Base-by-base conservation (phyloP, 2,888 invertebrate genomes). In the Trissoscelio sp. region DNA sequence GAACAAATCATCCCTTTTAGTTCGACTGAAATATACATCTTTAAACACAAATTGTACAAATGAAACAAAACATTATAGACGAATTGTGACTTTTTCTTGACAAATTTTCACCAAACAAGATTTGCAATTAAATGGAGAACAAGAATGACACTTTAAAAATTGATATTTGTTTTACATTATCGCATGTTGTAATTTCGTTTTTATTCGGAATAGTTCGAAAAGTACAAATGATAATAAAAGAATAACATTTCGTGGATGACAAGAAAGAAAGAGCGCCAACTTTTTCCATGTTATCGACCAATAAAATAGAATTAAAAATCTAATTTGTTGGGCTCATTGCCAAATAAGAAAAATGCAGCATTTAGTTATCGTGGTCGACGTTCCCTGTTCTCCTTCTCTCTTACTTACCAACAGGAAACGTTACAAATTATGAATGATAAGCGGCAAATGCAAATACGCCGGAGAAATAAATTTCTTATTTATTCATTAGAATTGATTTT, bases 281-380 rank as follows among this genome's bases (percentile, higher is more conserved):
- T 79, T 79, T 78, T 79, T 72, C 66, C 73, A 44, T 67, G 72
- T 73, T 79, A 79, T 79, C 72, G 79, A 73, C 67, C 55, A 79
- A 73, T 79, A 72, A 79, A 74, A 79, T 74, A 69, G 73, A 79
- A 79, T 79, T 79, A 79, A 79, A 79, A 79, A 69, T 79, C 79
- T 79, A 73, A 79, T 79, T 79, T 66, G 73, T 62, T 79, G 73
- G 79, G 79, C 79, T 53, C 62, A 14, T 46, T 62, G 80, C 80
- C 74, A 74, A 74, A 80, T 69, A 69, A 80, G 80, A 80, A 80
- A 80, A 74, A 80, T 74, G 74, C 80, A 64, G 74, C 73, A 62
- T 74, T 79, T 74, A 80, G 74, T 69, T 79, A 79, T 69, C 73
- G 73, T 53, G 78, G 70, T 70, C 69, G 78, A 57, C 20, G 55